Evolutionary conservation across 2,113 vertebrate genomes (phyloP).

Genomic region (Ginglymostoma cirratum): DNA sequence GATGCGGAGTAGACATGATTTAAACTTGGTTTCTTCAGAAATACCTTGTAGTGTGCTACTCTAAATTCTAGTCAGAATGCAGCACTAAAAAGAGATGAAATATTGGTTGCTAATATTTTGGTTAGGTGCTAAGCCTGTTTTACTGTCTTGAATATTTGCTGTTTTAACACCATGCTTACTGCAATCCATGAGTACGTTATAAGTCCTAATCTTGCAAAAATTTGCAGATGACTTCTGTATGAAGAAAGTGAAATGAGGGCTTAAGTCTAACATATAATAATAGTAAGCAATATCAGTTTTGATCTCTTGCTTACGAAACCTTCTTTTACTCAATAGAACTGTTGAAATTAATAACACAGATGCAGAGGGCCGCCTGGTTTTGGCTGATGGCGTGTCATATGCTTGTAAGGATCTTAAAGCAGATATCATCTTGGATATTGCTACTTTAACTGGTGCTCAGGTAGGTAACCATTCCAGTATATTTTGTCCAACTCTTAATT

Average conservation of each 20-base stretch:
- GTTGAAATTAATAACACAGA: constrained; percentile 49
- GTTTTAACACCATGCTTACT: not conserved
- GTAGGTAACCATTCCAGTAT: not conserved
- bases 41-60: not conserved
- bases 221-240: not conserved
- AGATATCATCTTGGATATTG: not conserved
- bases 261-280: not conserved
- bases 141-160: not conserved
- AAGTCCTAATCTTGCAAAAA: not conserved
- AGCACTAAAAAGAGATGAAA: not conserved
- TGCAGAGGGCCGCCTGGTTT: constrained; percentile 45
- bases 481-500: constrained; percentile 8
- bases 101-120: not conserved
- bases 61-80: not conserved
- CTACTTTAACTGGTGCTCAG: constrained; percentile 37
- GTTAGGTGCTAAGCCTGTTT: not conserved
- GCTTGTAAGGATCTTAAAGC: constrained; percentile 42
- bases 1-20: not conserved
- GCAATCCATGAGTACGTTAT: not conserved
- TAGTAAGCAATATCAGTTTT: not conserved
- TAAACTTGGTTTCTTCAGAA: not conserved
- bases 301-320: not conserved
- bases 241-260: not conserved
- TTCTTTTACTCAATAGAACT: constrained; percentile 39
- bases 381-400: not conserved